Evolutionary conservation across 2,888 invertebrate species (phyloP), one percentile per base, ranked within the genome.

Genomic region (Gastracanthus pulcherrimus): DNA sequence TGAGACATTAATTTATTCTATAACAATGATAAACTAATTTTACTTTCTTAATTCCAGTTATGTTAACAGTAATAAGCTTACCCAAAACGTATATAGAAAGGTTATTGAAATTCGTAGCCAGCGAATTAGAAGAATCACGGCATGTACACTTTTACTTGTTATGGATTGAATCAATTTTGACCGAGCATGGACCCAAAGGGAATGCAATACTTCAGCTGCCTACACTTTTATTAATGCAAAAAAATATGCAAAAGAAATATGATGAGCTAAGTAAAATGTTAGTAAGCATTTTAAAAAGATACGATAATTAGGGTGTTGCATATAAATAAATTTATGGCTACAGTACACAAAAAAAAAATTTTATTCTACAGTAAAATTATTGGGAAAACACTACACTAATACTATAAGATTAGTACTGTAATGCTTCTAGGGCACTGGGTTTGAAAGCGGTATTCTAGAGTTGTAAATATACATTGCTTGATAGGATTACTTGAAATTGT

Each of bases 91-190:
- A 97, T 90, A 93, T 96, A 0, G 96, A 96, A 88, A 94, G 96
- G 41, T 91, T 97, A 31, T 92, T 98, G 16, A 92, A 93, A 81
- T 95, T 95, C 85, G 88, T 98, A 51, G 95, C 96, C 0, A 93
- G 93, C 2, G 94, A 95, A 69, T 90, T 99, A 29, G 97, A 97
- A 86, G 93, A 93, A 41, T 96, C 97, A 1, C 93, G 94, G 0
- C 98, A 99, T 89, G 89, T 99, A 58, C 97, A 99, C 88, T 98
- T 97, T 89, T 97, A 99, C 89, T 92, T 98, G 48, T 92, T 94
- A 62, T 98, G 98, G 98, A 93, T 95, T 51, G 94, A 95, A 85
- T 92, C 92, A 19, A 90, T 98, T 2, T 90, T 98, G 48, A 95
- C 94, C 0, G 90, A 92, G 45, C 95, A 95, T 88, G 95, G 95